A percentile compares a stretch with the other conserved stretches of the same genome.
These are phyloP conservation scores for Equus przewalskii DNA, from an alignment of 2,113 vertebrate species.

Conservation along the genomic window DNA sequence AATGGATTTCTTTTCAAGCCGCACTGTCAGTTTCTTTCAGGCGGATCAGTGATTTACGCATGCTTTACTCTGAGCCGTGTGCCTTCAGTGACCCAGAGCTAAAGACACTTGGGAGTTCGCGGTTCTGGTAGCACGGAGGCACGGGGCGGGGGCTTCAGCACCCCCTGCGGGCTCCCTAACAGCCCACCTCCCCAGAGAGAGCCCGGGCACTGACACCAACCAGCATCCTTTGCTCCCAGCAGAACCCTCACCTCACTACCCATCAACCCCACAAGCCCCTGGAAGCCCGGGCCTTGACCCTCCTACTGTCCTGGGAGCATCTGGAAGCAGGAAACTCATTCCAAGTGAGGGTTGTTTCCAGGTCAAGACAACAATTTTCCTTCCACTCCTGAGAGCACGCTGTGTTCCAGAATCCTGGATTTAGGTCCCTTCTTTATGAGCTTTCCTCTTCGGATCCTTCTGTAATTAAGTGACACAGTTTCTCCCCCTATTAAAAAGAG, in stretches of 20 bases:
- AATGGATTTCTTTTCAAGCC: background rate
- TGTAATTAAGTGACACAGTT: background rate
- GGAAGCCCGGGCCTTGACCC: background rate
- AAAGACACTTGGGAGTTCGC: background rate
- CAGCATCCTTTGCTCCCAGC: too few species aligned
- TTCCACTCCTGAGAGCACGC: background rate
- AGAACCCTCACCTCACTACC: rapidly evolving
- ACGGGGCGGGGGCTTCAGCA: background rate
- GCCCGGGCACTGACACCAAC: background rate
- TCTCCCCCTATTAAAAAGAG: background rate
- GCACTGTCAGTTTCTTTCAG: background rate
- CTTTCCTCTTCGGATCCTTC: background rate
- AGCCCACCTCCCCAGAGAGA: background rate
- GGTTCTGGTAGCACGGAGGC: rapidly evolving
- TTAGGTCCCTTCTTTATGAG: background rate
- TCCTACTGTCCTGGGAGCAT: background rate
- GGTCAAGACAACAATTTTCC: background rate
- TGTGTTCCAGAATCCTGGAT: background rate
- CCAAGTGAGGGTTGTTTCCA: background rate
- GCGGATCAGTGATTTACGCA: background rate
- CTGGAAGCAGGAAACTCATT: background rate
- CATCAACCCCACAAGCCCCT: background rate
- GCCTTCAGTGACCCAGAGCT: background rate
- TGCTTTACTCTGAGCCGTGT: rapidly evolving
- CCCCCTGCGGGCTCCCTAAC: too few species aligned